phyloP scores from a whole-genome alignment of 2,113 vertebrate genomes.

The Corythaixoides concolor region DNA sequence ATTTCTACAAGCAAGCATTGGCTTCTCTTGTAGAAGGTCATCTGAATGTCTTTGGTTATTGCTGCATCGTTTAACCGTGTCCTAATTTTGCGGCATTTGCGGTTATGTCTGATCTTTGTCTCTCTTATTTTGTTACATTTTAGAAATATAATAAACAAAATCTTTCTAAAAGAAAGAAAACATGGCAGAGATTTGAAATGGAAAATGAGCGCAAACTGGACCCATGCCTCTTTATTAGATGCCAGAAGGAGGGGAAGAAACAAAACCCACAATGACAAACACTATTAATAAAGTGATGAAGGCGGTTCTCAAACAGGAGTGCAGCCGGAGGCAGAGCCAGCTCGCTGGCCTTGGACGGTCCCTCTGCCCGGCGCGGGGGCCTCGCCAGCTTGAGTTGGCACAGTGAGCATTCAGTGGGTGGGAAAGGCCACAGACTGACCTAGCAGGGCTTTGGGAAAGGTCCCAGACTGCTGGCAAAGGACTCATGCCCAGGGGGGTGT shows the following conservation, averaged over 20 bases:
- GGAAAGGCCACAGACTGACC: conserved; percentile 27
- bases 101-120: not conserved
- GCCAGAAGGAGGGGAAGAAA: conserved; percentile 25
- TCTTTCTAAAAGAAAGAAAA: conserved; percentile 4
- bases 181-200: conserved; percentile 25
- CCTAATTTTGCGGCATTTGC: not conserved
- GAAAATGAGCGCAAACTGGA: conserved; percentile 32
- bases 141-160: conserved; percentile 11
- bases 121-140: conserved; percentile 16
- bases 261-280: not conserved
- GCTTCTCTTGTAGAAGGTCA: not conserved
- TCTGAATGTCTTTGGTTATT: not conserved
- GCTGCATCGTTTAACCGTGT: not conserved
- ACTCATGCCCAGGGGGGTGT: not conserved
- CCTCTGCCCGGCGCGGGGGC: fast-evolving
- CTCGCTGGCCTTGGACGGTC: not conserved
- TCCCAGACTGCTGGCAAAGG: conserved; percentile 14
- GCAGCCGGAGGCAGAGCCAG: not conserved
- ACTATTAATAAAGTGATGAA: conserved; percentile 9
- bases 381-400: not conserved
- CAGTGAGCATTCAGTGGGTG: not conserved
- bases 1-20: not conserved
- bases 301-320: not conserved
- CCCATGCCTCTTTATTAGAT: not conserved
- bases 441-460: conserved; percentile 22